Evolutionary conservation across 2,113 vertebrate species (phyloP), one percentile per base, ranked within the genome.

Genomic region (Mustela lutreola): DNA sequence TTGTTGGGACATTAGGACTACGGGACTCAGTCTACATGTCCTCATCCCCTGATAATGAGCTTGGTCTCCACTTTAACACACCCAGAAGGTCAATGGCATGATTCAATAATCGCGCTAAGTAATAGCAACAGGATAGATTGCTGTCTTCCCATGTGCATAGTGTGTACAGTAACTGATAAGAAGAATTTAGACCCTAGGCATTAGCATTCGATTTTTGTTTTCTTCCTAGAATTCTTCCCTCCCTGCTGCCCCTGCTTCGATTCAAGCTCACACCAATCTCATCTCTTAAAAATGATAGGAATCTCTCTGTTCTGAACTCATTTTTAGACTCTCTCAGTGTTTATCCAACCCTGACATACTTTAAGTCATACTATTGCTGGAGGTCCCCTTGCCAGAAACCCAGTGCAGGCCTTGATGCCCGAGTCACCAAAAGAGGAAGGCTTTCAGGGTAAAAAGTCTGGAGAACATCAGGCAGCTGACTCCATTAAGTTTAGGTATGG

Each of bases 31-130:
- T 78, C 19, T 81, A 92, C 95, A 88, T 94, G 63, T 50, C 86
- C 93, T 81, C 18, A 81, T 85, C 83, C 91, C 85, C 75, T 95
- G 94, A 91, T 95, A 71, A 95, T 5, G 9, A 91, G 14, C 36
- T 62, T 92, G 16, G 58, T 26, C 85, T 95, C 56, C 33, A 91
- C 50, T 86, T 75, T 90, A 96, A 56, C 71, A 80, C 56, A 95
- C 65, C 58, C 58, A 84, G 45, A 80, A 93, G n/a, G 50, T 96
- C 86, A 96, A 62, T 2, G 16, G 12, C 31, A 36, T 78, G 16
- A 70, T 31, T 95, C 73, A 90, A 70, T 65, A 42, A 82, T 76
- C 58, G 28, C 73, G 63, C 7, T 78, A 90, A 89, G 84, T 89
- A 67, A 92, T 26, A 95, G 33, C 67, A 89, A 78, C 7, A 65